A percentile compares a stretch with the other conserved stretches of the same genome.
phyloP scores from a whole-genome alignment of 2,888 invertebrate genomes.

The Petrolisthes manimaculis region DNA sequence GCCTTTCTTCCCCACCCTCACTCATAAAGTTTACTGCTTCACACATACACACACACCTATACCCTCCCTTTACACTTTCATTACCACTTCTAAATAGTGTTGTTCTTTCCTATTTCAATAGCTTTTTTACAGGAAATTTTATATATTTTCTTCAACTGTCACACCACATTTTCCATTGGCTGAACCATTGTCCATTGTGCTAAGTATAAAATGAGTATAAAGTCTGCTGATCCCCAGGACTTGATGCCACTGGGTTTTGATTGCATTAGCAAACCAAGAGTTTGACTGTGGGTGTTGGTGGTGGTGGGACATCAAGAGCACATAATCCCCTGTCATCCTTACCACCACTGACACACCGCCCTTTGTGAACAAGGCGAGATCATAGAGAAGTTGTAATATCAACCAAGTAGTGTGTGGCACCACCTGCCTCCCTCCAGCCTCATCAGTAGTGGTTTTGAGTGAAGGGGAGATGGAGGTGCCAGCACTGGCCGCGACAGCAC shows the following conservation, averaged over 20 bases:
- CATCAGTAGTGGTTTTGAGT: neutral
- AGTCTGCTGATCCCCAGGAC: constrained; percentile 32
- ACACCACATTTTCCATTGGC: constrained; percentile 22
- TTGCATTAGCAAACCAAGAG: constrained; percentile 54
- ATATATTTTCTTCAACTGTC: constrained; percentile 3
- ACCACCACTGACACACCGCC: constrained; percentile 36
- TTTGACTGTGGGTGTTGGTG: constrained; percentile 39
- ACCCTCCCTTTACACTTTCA: constrained; percentile 6
- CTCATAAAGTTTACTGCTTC: neutral
- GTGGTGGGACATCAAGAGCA: constrained; percentile 7
- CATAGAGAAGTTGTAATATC: constrained; percentile 62
- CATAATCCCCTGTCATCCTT: constrained; percentile 10
- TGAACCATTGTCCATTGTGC: constrained; percentile 36
- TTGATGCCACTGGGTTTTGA: constrained; percentile 45
- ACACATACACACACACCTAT: constrained; percentile 27
- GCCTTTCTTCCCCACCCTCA: neutral
- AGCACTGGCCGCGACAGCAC: constrained; percentile 29
- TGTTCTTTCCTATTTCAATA: neutral
- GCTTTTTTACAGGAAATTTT: neutral
- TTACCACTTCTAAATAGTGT: neutral
- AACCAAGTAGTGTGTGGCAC: constrained; percentile 36
- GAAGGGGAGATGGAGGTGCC: constrained; percentile 16
- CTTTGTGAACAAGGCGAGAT: constrained; percentile 63
- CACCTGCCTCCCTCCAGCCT: constrained; percentile 15
- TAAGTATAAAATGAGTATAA: constrained; percentile 61